phyloP scores from a whole-genome alignment of 2,113 vertebrate genomes.

The Oplegnathus fasciatus region DNA sequence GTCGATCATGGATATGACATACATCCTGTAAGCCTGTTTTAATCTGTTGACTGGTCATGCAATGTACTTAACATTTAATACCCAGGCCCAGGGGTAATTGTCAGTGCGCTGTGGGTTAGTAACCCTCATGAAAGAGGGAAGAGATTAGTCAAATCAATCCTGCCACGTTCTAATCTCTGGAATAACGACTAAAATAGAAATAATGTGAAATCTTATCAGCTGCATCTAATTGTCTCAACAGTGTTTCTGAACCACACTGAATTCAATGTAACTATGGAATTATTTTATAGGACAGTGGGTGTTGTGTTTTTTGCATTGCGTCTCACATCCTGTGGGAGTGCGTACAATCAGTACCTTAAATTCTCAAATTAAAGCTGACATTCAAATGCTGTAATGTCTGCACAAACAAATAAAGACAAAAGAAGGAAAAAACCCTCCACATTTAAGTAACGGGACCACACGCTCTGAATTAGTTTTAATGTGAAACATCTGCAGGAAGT shows the following conservation, averaged over 20 bases:
- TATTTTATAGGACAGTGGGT: no score
- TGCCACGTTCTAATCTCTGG: background rate
- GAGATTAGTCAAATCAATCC: conserved; percentile 7
- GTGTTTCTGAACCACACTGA: no score
- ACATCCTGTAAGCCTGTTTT: background rate
- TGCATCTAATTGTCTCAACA: no score
- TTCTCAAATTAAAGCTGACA: background rate
- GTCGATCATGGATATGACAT: background rate
- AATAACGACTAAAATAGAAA: no score
- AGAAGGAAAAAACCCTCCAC: no score
- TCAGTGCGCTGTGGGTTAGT: background rate
- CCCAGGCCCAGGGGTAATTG: background rate
- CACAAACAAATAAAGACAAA: no score
- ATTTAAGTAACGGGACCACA: background rate
- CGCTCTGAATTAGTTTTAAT: no score
- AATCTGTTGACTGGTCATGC: conserved; percentile 28
- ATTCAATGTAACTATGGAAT: no score
- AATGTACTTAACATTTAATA: conserved; percentile 15
- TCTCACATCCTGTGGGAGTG: background rate
- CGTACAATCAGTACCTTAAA: background rate
- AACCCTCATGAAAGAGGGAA: background rate
- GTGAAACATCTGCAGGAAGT: no score
- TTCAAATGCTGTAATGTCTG: background rate
- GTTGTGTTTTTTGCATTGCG: no score
- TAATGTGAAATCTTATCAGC: no score